Evolutionary conservation across 2,113 vertebrate species (phyloP), one percentile per base, ranked within the genome.

Genomic region (Eclectus roratus): DNA sequence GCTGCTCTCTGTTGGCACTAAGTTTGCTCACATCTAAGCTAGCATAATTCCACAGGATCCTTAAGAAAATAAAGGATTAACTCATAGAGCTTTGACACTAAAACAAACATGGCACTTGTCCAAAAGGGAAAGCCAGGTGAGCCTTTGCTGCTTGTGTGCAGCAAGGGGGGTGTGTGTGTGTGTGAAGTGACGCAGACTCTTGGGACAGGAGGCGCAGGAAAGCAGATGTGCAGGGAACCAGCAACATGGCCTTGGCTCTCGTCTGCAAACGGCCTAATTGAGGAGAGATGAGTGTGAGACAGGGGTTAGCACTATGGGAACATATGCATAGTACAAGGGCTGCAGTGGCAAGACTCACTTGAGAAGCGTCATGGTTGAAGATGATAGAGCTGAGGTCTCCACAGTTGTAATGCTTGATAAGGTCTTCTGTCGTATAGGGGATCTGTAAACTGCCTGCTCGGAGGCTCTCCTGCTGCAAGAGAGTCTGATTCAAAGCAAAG

Each of bases 401-500:
- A 92, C 99, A 99, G 98, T 98, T 99, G 97, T 98, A 98, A 98
- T 99, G 98, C 87, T 98, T 98, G 98, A 99, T 99, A 89, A 99
- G 98, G 84, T 99, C 98, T 91, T 99, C 98, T 2, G 97, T 99
- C 23, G 97, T 98, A 95, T 98, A 99, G 2, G 98, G 98, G 46
- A 98, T 98, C 97, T 98, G 98, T 21, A 98, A 97, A 90, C 98
- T 98, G 78, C 99, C 98, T 5, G 98, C 98, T 65, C 98, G 85
- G 37, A 99, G 95, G 81, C 98, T 99, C 93, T 99, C 98, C 97
- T 99, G 98, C 96, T 99, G 98, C 79, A 99, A 94, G 87, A 98
- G 97, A 50, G 98, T 99, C 98, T 99, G 99, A 96, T 99, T 99
- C 98, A 99, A 98, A 96, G 99, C 99, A 97, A 99, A 99, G 93